Percentiles rank a stretch among this genome's conserved stretches.
phyloP scores from a whole-genome alignment of 2,888 invertebrate genomes.

The Andrena hattorfiana region DNA sequence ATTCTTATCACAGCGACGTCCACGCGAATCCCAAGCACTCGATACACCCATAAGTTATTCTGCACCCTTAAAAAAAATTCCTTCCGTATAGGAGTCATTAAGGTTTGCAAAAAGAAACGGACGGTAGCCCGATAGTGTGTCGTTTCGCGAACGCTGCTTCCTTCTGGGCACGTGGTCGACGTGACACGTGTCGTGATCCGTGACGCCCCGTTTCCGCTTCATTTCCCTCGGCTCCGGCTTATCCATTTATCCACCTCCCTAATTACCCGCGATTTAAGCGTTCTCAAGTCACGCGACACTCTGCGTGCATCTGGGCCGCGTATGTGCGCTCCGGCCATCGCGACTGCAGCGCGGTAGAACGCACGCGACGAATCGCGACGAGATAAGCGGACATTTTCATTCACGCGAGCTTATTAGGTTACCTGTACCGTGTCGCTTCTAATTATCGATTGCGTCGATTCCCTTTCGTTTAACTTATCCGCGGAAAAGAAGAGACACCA shows the following conservation, averaged over 20 bases:
- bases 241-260: conserved; percentile 51
- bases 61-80: conserved; percentile 13
- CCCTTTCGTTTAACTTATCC: conserved; percentile 10
- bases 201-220: conserved; percentile 60
- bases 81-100: conserved; percentile 34
- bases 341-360: conserved; percentile 8
- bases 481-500: background rate
- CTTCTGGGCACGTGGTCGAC: conserved; percentile 50
- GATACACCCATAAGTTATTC: background rate
- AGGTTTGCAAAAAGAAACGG: background rate
- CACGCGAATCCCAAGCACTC: background rate
- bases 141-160: background rate
- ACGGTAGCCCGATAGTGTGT: background rate
- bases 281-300: conserved; percentile 63
- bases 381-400: conserved; percentile 50
- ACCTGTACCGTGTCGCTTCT: conserved; percentile 38
- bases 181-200: conserved; percentile 68
- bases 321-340: conserved; percentile 2
- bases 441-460: conserved; percentile 38
- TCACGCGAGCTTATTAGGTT: conserved; percentile 50
- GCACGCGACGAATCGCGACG: conserved; percentile 45
- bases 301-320: conserved; percentile 40
- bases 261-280: conserved; percentile 68
- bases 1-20: background rate
- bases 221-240: conserved; percentile 58